Evolutionary conservation across 2,797 vertebrate species (phyloP).

Genomic region (Okamejei kenojei): DNA sequence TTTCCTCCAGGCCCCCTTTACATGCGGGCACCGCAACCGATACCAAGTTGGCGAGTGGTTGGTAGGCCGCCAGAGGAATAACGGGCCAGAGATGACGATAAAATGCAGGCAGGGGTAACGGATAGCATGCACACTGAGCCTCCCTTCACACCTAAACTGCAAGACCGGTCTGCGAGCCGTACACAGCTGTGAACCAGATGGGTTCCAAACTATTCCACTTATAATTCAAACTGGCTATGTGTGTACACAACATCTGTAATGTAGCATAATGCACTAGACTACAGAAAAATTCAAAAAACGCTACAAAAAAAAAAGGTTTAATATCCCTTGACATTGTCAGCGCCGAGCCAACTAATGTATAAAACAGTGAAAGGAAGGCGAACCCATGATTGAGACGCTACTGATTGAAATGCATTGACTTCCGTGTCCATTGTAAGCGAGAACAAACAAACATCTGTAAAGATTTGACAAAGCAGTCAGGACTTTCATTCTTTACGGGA

Average conservation of each 20-base stretch:
- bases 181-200: conserved; percentile 8
- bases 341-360: neutral
- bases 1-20: neutral
- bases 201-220: neutral
- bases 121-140: neutral
- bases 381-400: neutral
- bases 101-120: neutral
- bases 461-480: neutral
- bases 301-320: neutral
- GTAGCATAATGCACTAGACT: neutral
- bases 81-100: neutral
- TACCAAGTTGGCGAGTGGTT: neutral
- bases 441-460: conserved; percentile 20
- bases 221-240: neutral
- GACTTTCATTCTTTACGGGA: neutral
- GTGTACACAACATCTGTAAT: neutral
- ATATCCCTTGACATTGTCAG: neutral
- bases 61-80: neutral
- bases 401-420: neutral
- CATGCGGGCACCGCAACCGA: neutral
- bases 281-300: neutral
- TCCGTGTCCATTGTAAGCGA: neutral
- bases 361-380: neutral
- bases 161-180: neutral
- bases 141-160: neutral